Percentiles rank a stretch among this genome's conserved stretches.
These are phyloP conservation scores for Gonatopus flavifemur DNA, from an alignment of 1,140 invertebrate genomes.

Conservation along the genomic window DNA sequence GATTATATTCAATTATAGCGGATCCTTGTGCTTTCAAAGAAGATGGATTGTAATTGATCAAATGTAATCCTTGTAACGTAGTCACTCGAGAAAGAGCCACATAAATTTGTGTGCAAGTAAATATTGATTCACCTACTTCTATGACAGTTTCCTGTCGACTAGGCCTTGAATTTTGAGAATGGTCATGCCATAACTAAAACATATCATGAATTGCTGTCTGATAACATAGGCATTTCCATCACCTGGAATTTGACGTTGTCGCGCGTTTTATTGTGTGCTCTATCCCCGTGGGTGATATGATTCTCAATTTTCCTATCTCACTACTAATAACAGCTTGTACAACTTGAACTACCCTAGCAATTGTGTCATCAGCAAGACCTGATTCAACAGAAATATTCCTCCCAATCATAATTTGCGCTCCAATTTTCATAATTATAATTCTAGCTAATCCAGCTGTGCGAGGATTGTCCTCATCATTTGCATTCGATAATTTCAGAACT, in stretches of 20 bases:
- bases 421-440: slow-evolving; percentile 38
- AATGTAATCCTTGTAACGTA: slow-evolving; percentile 34
- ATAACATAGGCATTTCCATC: slow-evolving; percentile 33
- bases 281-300: slow-evolving; percentile 12
- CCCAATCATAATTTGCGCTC: slow-evolving; percentile 36
- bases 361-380: slow-evolving; percentile 35
- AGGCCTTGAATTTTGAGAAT: no score
- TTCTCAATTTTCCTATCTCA: slow-evolving; percentile 9
- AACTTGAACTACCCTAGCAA: slow-evolving; percentile 24
- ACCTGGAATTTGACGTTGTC: slow-evolving; percentile 37
- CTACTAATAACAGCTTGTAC: slow-evolving; percentile 1
- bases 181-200: slow-evolving; percentile 44
- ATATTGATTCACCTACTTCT: slow-evolving; percentile 36
- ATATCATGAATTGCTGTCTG: slow-evolving; percentile 47
- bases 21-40: slow-evolving; percentile 22
- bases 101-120: slow-evolving; percentile 42
- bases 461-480: slow-evolving; percentile 7
- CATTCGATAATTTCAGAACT: slow-evolving; percentile 15
- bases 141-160: slow-evolving; percentile 38
- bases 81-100: slow-evolving; percentile 46
- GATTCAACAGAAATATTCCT: slow-evolving; percentile 40
- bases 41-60: slow-evolving; percentile 39
- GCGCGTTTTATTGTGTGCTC: slow-evolving; percentile 26
- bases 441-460: no score
- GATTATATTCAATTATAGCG: slow-evolving; percentile 37